Percentiles rank a stretch among this genome's conserved stretches.
Evolutionary conservation across 2,888 invertebrate species (phyloP).

Genomic region (Cheiracanthium punctorium): DNA sequence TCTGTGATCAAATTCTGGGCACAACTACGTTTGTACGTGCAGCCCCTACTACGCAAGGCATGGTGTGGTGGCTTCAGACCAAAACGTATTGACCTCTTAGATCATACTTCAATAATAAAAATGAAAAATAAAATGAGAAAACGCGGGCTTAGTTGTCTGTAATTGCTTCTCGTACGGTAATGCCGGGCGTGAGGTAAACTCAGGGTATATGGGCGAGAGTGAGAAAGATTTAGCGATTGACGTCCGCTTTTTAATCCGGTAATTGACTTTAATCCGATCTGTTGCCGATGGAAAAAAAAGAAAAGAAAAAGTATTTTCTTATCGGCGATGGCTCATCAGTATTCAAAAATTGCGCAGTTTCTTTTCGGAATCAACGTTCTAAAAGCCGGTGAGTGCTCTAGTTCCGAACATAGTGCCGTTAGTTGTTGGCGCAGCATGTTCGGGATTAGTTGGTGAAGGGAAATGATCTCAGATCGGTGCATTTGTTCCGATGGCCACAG

Average conservation of each 20-base stretch:
- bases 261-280: conserved; percentile 37
- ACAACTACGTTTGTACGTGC: conserved; percentile 50
- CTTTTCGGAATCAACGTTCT: background rate
- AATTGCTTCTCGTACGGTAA: conserved; percentile 46
- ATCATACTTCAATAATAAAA: conserved; percentile 23
- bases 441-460: too few species aligned
- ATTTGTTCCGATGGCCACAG: too few species aligned
- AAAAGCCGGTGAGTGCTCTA: background rate
- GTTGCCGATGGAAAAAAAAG: too few species aligned
- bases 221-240: too few species aligned
- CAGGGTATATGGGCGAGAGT: background rate
- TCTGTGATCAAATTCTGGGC: conserved; percentile 43
- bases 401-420: background rate
- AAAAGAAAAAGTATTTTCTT: background rate
- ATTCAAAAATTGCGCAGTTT: conserved; percentile 37
- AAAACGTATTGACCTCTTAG: conserved; percentile 43
- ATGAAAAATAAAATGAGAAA: too few species aligned
- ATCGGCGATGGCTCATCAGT: conserved; percentile 13
- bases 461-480: too few species aligned
- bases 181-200: background rate
- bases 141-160: conserved; percentile 30
- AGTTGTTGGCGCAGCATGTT: background rate
- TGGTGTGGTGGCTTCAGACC: conserved; percentile 9
- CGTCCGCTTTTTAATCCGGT: conserved; percentile 29
- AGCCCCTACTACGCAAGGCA: conserved; percentile 37